Evolutionary conservation across 2,797 vertebrate genomes (phyloP), one percentile per base, ranked within the genome.

Genomic region (Microctenopoma stevenorrisi): DNA sequence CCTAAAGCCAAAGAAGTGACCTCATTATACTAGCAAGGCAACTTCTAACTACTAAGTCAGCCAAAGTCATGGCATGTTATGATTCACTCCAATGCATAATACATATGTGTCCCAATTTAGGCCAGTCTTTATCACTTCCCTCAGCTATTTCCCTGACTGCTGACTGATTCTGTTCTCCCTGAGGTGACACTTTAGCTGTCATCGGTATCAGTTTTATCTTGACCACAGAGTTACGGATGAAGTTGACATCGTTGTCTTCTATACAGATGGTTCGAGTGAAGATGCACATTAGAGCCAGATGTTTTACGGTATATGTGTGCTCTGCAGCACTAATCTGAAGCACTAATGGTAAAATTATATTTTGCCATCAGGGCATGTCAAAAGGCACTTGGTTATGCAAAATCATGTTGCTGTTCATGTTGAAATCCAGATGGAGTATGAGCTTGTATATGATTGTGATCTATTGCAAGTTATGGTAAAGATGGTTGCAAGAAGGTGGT

Each of bases 31-130:
- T 53, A 74, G 55, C 61, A 64, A 84, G 76, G 79, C 72, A 79
- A 79, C 72, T 79, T 74, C 65, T 73, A 77, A 76, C 74, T 69
- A 71, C 80, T 25, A 80, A 85, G 76, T 86, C 87, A 88, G 81
- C 80, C 73, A 65, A 85, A 90, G 86, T 78, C 68, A 40, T 64
- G 77, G 69, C 81, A 57, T 84, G 81, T 87, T 85, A 53, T 71
- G 80, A 79, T 84, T 88, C 66, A 55, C 47, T 59, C 15, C 72
- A 76, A 84, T 91, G 79, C 88, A 91, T 93, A 80, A 92, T 90
- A 76, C 84, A 90, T 86, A 62, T 38, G 68, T 85, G 82, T 75
- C 74, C 90, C 76, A 86, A 67, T 90, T 88, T 88, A 64, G 54
- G 53, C 26, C 48, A 56, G 35, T 18, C 52, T 70, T 58, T 68